Evolutionary conservation across 2,797 vertebrate genomes (phyloP).

Genomic region (Hypotaenidia okinawae): DNA sequence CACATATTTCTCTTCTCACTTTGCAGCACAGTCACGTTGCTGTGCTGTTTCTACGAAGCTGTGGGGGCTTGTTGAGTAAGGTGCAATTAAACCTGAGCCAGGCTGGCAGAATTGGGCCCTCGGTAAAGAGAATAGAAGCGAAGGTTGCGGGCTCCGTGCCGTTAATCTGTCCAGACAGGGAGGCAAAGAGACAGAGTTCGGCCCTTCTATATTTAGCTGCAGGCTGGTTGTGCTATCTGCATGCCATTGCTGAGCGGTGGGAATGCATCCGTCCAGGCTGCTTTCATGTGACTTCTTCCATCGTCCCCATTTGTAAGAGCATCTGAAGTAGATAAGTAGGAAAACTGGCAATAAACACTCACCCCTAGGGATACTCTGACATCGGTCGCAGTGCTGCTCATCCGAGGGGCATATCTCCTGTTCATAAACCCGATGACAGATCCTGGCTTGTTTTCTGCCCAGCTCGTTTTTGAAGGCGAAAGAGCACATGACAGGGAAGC

Average conservation of each 20-base stretch:
- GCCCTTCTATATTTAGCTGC: constrained; percentile 53
- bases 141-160: background rate
- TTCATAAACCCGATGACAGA: background rate
- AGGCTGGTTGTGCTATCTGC: background rate
- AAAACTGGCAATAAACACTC: constrained; percentile 7
- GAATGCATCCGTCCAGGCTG: background rate
- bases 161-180: background rate
- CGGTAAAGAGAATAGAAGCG: background rate
- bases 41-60: background rate
- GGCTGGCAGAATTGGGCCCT: background rate
- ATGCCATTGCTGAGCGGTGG: background rate
- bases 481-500: accelerated
- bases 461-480: background rate
- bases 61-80: background rate
- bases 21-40: background rate
- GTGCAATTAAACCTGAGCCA: background rate
- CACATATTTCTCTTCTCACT: background rate
- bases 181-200: constrained; percentile 37
- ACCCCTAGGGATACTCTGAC: background rate
- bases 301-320: background rate
- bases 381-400: accelerated
- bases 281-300: background rate
- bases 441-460: background rate
- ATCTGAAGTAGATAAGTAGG: background rate
- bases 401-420: background rate